Conservation (phyloP, 2,797 vertebrate species). For the Darevskia nairensis region DNA sequence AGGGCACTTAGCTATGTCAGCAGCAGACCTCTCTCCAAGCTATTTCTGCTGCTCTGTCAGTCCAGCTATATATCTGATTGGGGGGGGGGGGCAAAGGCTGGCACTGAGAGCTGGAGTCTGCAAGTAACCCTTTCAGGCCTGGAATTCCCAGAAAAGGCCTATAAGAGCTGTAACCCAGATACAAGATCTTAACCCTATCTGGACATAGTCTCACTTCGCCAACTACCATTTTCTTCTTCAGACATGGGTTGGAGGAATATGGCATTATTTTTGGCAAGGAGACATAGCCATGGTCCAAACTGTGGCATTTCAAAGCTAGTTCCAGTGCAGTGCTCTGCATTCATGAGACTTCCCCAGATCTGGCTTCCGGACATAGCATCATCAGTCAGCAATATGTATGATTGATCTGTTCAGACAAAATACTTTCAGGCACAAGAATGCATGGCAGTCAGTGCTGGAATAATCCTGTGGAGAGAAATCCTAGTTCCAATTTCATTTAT, state of each 20-base stretch:
- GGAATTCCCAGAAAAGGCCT: not conserved
- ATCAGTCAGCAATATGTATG: not conserved
- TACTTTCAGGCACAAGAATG: not conserved
- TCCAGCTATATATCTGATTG: not conserved
- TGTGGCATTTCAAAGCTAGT: not conserved
- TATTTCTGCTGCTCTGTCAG: conserved; percentile 18
- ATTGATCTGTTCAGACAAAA: not conserved
- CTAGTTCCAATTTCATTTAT: not conserved
- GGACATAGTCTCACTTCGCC: not conserved
- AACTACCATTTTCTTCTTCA: not conserved
- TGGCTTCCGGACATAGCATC: not conserved
- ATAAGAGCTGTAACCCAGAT: not conserved
- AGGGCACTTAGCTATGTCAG: conserved; percentile 6
- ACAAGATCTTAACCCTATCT: not conserved
- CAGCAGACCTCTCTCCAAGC: conserved; percentile 25
- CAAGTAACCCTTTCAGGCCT: conserved; percentile 13
- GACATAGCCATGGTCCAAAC: not conserved
- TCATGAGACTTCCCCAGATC: not conserved
- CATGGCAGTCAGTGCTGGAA: not conserved
- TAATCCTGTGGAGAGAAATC: not conserved
- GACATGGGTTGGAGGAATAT: not conserved
- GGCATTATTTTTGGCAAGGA: not conserved
- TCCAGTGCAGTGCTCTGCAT: not conserved
- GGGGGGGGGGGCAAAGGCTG: not conserved
- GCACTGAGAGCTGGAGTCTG: not conserved